phyloP scores from a whole-genome alignment of 1,140 invertebrate genomes.

The Meteorus sp. region DNA sequence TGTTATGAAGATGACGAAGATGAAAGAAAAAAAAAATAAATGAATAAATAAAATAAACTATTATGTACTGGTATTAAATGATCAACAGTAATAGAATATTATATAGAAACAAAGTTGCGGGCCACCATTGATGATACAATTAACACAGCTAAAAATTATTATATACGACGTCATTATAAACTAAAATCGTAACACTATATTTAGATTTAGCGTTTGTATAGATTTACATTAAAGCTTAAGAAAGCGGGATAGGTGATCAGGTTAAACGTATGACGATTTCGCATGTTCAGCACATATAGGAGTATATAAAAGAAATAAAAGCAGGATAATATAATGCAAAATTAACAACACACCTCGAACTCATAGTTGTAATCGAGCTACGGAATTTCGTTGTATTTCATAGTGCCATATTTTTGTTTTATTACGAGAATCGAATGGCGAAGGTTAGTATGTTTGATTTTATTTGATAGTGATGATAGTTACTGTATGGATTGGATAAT shows the following conservation, averaged over 20 bases:
- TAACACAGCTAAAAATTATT: slow-evolving; percentile 32
- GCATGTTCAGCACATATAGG: too few species aligned
- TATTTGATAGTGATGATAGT: too few species aligned
- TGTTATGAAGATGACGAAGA: slow-evolving; percentile 34
- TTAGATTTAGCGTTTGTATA: slow-evolving; percentile 52
- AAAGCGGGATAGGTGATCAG: slow-evolving; percentile 34
- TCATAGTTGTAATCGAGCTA: too few species aligned
- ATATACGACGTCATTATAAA: slow-evolving; percentile 43
- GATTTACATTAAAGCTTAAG: slow-evolving; percentile 49
- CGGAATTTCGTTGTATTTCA: too few species aligned
- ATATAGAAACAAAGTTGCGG: slow-evolving; percentile 16
- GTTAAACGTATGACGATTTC: too few species aligned
- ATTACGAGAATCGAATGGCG: too few species aligned
- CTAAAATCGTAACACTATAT: slow-evolving; percentile 56
- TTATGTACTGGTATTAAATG: slow-evolving; percentile 34
- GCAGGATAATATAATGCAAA: too few species aligned
- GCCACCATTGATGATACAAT: slow-evolving; percentile 17
- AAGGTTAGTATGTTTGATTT: too few species aligned
- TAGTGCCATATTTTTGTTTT: too few species aligned
- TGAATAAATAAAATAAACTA: slow-evolving; percentile 28
- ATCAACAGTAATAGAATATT: slow-evolving; percentile 24
- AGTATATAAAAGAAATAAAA: not conserved
- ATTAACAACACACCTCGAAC: too few species aligned
- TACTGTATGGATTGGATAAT: too few species aligned
- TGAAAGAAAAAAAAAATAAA: slow-evolving; percentile 39